Evolutionary conservation across 1,140 invertebrate genomes (phyloP).

Genomic region (Pseudomyrmex flavicornis): DNA sequence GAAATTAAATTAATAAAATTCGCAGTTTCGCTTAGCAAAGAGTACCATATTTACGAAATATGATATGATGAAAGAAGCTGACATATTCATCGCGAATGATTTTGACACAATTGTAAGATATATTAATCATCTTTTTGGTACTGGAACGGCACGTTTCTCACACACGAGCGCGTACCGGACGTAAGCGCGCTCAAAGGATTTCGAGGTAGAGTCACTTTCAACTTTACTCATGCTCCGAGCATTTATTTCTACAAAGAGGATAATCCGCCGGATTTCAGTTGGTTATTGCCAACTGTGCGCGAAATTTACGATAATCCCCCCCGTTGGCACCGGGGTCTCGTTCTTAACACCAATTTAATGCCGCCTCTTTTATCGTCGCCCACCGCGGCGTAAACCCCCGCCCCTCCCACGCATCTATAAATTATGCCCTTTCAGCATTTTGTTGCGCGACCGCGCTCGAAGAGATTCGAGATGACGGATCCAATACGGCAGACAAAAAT

Average conservation of each 20-base stretch:
- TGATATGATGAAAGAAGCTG: background rate
- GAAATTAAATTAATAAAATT: background rate
- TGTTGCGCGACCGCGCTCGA: background rate
- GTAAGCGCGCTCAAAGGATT: constrained; percentile 14
- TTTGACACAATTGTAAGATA: background rate
- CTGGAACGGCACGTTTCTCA: background rate
- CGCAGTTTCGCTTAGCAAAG: background rate
- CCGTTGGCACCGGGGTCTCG: constrained; percentile 23
- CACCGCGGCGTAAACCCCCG: constrained; percentile 10
- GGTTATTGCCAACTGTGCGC: constrained; percentile 44
- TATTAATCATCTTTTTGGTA: background rate
- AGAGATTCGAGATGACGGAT: constrained; percentile 40
- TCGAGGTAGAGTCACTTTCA: constrained; percentile 31
- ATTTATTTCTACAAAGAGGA: constrained; percentile 59
- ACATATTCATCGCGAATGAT: background rate
- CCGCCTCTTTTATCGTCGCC: constrained; percentile 38
- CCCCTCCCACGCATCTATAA: constrained; percentile 20
- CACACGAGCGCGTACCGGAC: background rate
- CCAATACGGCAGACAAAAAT: constrained; percentile 44
- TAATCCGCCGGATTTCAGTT: constrained; percentile 54
- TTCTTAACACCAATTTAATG: constrained; percentile 49
- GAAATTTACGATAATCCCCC: constrained; percentile 51
- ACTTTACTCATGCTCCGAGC: constrained; percentile 45
- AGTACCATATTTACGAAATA: background rate
- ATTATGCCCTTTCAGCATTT: constrained; percentile 46